Percentiles rank a stretch among this genome's conserved stretches.
Conservation (phyloP, 2,888 invertebrate species). For the Eupithecia centaureata region DNA sequence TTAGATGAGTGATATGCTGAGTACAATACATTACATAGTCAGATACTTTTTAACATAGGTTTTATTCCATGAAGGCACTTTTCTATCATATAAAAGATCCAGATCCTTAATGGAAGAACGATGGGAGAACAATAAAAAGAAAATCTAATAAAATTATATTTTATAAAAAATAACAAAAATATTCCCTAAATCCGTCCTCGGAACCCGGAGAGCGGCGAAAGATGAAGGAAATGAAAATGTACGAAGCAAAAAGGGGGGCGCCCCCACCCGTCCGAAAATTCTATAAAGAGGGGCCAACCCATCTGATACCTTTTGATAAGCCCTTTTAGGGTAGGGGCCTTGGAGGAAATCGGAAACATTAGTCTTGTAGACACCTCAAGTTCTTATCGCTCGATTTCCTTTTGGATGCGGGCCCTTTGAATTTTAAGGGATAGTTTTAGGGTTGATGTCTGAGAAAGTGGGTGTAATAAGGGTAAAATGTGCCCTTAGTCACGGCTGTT, state of each 20-base stretch:
- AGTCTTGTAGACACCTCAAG: slow-evolving; percentile 75
- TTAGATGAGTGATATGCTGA: too few relatives aligned
- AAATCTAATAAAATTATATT: too few relatives aligned
- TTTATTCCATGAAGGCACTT: too few relatives aligned
- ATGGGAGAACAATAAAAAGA: too few relatives aligned
- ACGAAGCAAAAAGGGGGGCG: slow-evolving; percentile 81
- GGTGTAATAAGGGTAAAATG: slow-evolving; percentile 12
- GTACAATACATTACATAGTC: too few relatives aligned
- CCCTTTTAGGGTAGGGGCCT: slow-evolving; percentile 57
- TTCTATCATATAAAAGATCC: too few relatives aligned
- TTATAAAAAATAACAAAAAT: neutral
- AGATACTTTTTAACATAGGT: too few relatives aligned
- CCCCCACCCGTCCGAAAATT: slow-evolving; percentile 70
- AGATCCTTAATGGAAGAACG: too few relatives aligned
- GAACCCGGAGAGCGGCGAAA: slow-evolving; percentile 77
- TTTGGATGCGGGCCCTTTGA: slow-evolving; percentile 56
- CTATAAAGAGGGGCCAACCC: slow-evolving; percentile 75
- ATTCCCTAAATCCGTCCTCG: slow-evolving; percentile 60
- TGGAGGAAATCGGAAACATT: slow-evolving; percentile 68
- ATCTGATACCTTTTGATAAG: slow-evolving; percentile 80
- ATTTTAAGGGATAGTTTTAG: slow-evolving; percentile 32
- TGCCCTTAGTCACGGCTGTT: slow-evolving; percentile 2
- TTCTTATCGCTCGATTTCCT: slow-evolving; percentile 79
- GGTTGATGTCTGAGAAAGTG: slow-evolving; percentile 22
- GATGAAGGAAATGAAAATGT: slow-evolving; percentile 85